These are phyloP conservation scores for Morinoia aosen DNA, from an alignment of 2,888 invertebrate genomes.

Conservation along the genomic window DNA sequence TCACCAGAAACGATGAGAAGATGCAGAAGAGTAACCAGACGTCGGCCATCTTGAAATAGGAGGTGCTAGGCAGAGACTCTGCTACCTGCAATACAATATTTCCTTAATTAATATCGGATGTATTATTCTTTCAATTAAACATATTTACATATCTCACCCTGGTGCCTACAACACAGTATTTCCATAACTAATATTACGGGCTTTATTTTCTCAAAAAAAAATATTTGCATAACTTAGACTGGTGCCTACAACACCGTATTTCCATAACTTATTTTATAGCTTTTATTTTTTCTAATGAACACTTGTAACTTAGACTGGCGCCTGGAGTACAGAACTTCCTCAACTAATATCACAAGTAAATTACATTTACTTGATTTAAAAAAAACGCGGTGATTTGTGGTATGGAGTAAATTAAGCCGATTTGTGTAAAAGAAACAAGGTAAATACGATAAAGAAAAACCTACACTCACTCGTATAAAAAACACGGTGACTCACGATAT, in stretches of 20 bases:
- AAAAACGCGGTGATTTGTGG: too few relatives aligned
- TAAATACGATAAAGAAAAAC: background rate
- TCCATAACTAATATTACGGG: background rate
- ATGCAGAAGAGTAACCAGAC: conserved; percentile 56
- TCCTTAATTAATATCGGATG: background rate
- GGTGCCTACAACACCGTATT: too few relatives aligned
- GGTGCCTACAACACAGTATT: background rate
- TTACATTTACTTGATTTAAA: too few relatives aligned
- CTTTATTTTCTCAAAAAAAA: background rate
- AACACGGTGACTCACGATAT: background rate
- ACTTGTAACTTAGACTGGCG: too few relatives aligned
- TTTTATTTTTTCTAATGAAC: too few relatives aligned
- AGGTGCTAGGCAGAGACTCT: conserved; percentile 42
- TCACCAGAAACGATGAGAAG: conserved; percentile 53
- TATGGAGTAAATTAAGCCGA: too few relatives aligned
- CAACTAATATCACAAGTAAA: too few relatives aligned
- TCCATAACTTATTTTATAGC: too few relatives aligned
- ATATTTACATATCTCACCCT: background rate
- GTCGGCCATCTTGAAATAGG: conserved; percentile 57
- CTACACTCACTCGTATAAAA: background rate
- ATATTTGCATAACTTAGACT: too few relatives aligned
- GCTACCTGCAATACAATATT: conserved; percentile 29
- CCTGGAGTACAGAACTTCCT: too few relatives aligned
- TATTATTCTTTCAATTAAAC: background rate
- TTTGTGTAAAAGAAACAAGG: background rate